Conservation (phyloP, 2,113 vertebrate genomes). For the Bubo scandiacus region DNA sequence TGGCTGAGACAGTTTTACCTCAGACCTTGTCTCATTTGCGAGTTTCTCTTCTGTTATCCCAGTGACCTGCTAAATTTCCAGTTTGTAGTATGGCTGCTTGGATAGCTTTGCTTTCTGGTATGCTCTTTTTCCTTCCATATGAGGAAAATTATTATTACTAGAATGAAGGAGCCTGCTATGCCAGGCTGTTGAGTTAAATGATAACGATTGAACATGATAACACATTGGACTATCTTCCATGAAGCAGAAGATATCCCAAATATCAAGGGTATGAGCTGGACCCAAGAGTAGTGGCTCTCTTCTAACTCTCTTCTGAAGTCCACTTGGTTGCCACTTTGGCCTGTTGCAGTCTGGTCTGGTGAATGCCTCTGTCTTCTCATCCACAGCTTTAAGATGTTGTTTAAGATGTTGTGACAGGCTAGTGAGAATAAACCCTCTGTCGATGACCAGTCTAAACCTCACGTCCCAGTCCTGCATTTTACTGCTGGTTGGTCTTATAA, state of each 20-base stretch:
- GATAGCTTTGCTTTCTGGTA: not conserved
- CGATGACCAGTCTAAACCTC: accelerated
- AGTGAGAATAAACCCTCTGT: not conserved
- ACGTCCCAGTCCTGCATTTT: not conserved
- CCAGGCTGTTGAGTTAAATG: not conserved
- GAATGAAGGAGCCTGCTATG: not conserved
- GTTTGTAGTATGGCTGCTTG: not conserved
- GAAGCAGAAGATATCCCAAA: not conserved
- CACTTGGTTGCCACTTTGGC: not conserved
- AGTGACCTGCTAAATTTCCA: not conserved
- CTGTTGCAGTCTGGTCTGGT: not conserved
- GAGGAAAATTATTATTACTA: not conserved
- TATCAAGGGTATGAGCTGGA: not conserved
- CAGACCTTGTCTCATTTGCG: not conserved
- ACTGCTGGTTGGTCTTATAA: not conserved
- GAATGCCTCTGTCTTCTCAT: not conserved
- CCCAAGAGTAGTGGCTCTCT: not conserved
- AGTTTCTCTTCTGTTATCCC: not conserved
- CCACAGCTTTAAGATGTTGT: not conserved
- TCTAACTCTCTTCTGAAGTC: not conserved
- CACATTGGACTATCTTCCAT: not conserved
- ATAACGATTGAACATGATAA: not conserved
- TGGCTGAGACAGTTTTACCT: not conserved
- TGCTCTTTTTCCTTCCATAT: not conserved
- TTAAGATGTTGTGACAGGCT: not conserved